Evolutionary conservation across 2,797 vertebrate genomes (phyloP).

Genomic region (Mionectes olivaceus): DNA sequence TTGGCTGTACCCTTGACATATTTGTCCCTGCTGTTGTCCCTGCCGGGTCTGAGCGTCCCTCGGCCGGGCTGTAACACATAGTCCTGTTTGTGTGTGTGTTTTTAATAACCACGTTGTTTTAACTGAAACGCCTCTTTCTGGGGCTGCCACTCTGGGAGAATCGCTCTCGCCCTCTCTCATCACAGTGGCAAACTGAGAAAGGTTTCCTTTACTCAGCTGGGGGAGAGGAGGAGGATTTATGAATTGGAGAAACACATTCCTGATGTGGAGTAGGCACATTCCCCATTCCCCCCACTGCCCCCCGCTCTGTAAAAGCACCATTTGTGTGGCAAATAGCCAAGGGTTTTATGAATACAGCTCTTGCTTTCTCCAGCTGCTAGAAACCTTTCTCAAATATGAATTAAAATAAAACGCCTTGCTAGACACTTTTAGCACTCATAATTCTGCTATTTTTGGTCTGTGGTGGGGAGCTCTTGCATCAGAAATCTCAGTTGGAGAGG

Average conservation of each 20-base stretch:
- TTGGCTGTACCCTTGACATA: neutral
- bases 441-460: conserved; percentile 62
- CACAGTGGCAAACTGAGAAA: conserved; percentile 27
- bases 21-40: neutral
- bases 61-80: neutral
- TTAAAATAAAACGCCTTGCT: conserved; percentile 74
- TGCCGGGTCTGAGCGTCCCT: neutral
- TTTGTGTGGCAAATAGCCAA: conserved; percentile 76
- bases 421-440: conserved; percentile 59
- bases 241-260: conserved; percentile 72
- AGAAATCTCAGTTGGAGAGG: conserved; percentile 30
- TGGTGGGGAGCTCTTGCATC: conserved; percentile 29
- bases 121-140: neutral
- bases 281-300: neutral
- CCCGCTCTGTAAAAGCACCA: conserved; percentile 61
- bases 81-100: neutral
- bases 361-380: conserved; percentile 75
- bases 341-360: conserved; percentile 76
- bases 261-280: conserved; percentile 66
- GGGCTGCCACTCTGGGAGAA: neutral
- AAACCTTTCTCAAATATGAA: conserved; percentile 76
- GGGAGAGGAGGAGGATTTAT: conserved; percentile 64
- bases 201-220: conserved; percentile 50
- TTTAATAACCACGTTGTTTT: neutral
- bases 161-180: neutral